phyloP scores from a whole-genome alignment of 2,888 invertebrate genomes.

The Orchestes rusci region DNA sequence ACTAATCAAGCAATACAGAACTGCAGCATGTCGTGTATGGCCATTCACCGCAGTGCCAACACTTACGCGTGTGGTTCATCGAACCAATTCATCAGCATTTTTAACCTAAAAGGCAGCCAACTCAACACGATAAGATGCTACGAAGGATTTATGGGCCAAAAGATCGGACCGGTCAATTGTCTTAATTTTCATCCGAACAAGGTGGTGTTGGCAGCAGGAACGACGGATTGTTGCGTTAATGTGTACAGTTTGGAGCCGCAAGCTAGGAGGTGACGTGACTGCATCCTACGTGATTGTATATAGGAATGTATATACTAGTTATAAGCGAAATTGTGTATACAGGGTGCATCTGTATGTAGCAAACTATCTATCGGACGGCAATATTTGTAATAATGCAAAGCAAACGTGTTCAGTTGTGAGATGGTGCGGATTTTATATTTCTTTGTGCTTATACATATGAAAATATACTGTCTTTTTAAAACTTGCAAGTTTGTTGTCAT shows the following conservation, averaged over 20 bases:
- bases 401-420: no score
- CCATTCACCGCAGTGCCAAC: constrained; percentile 73
- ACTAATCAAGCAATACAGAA: constrained; percentile 61
- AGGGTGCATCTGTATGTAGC: no score
- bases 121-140: constrained; percentile 80
- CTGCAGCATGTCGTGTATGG: constrained; percentile 70
- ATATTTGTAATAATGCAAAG: no score
- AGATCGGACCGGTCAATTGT: constrained; percentile 82
- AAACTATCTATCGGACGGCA: no score
- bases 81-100: constrained; percentile 72
- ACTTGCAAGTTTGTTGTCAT: no score
- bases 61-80: constrained; percentile 77
- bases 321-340: no score
- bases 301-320: no score
- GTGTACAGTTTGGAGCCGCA: constrained; percentile 64
- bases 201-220: constrained; percentile 75
- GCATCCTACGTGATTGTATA: no score
- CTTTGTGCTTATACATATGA: no score
- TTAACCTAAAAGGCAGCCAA: constrained; percentile 62
- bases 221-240: constrained; percentile 76
- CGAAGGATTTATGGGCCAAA: constrained; percentile 84
- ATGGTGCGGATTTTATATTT: no score
- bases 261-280: constrained; percentile 51
- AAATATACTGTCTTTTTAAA: no score
- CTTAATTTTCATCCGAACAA: constrained; percentile 86